Evolutionary conservation across 2,797 vertebrate genomes (phyloP).

Genomic region (Ambastaia sidthimunki): DNA sequence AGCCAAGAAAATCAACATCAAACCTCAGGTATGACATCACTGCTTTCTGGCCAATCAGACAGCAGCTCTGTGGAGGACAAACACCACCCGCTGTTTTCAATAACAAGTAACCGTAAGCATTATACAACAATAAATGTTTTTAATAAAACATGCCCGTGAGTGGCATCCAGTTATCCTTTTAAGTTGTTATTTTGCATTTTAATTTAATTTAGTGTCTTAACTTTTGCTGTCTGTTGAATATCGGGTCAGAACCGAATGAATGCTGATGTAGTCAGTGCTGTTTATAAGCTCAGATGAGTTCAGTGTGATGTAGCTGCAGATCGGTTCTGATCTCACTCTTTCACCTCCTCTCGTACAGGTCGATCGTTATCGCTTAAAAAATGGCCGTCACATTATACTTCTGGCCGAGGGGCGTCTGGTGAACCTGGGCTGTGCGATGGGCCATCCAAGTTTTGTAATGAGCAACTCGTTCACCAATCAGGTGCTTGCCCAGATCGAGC

Average conservation of each 20-base stretch:
- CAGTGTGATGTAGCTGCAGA: neutral
- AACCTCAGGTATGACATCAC: conserved; percentile 85
- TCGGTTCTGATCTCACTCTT: neutral
- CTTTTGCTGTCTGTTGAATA: too few species aligned
- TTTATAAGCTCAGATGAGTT: neutral
- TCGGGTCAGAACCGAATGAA: too few species aligned
- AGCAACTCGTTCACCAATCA: conserved; percentile 99
- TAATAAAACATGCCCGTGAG: too few species aligned
- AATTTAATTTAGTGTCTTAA: too few species aligned
- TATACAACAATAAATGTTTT: too few species aligned
- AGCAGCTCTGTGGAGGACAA: too few species aligned
- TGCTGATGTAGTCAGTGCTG: too few species aligned
- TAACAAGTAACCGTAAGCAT: too few species aligned
- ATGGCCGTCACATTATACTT: conserved; percentile 87
- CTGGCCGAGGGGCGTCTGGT: conserved; percentile 94
- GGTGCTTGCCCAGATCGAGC: conserved; percentile 96
- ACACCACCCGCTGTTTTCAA: too few species aligned
- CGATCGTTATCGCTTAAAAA: conserved; percentile 90
- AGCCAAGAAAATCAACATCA: conserved; percentile 88
- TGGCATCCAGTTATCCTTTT: too few species aligned
- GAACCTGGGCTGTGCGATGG: conserved; percentile 97
- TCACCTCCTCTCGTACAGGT: conserved; percentile 77
- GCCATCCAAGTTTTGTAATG: conserved; percentile 98
- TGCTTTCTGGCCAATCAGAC: neutral
- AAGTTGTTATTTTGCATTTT: too few species aligned